Evolutionary conservation across 2,888 invertebrate genomes (phyloP), one percentile per base, ranked within the genome.

Genomic region (Smittia sp.): DNA sequence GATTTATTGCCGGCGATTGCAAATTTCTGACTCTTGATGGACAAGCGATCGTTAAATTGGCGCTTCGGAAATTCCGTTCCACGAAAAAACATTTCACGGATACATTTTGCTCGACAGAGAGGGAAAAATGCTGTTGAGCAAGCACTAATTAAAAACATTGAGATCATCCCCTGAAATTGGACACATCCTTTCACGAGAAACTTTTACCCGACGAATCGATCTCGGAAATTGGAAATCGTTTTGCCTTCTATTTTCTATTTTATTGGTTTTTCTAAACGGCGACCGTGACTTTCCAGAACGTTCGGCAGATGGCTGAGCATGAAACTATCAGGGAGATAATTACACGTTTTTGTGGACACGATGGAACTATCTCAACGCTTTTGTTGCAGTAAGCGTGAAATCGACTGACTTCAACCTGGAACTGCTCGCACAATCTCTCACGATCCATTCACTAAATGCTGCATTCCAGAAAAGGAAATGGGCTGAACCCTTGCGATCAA

Each of bases 381-480:
- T n/a, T n/a, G n/a, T n/a, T n/a, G n/a, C n/a, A n/a, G n/a, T 32
- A 32, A 32, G 32, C 32, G 32, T 32, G 32, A 32, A 32, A 32
- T 32, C 32, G 3, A 32, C n/a, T n/a, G n/a, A n/a, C 9, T 32
- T 32, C 32, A 32, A 32, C 32, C 32, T 32, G 32, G 9, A 32
- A 32, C 32, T 32, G 32, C 32, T 32, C 4, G n/a, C n/a, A n/a
- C 3, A 32, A 32, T 6, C 32, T 52, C 52, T n/a, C n/a, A 52
- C 18, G 52, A 4, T 52, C 52, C 52, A 52, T 52, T 52, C 52
- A 9, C 9, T 4, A 18, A 65, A 24, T 9, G 27, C 4, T 65
- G n/a, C 65, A 65, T 65, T 65, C 18, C n/a, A 20, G 39, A 66
- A 27, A 66, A 66, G 66, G 66, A 66, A 66, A n/a, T 66, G 38